Evolutionary conservation across 1,140 invertebrate species (phyloP).

Genomic region (Chironomus striatipennis): DNA sequence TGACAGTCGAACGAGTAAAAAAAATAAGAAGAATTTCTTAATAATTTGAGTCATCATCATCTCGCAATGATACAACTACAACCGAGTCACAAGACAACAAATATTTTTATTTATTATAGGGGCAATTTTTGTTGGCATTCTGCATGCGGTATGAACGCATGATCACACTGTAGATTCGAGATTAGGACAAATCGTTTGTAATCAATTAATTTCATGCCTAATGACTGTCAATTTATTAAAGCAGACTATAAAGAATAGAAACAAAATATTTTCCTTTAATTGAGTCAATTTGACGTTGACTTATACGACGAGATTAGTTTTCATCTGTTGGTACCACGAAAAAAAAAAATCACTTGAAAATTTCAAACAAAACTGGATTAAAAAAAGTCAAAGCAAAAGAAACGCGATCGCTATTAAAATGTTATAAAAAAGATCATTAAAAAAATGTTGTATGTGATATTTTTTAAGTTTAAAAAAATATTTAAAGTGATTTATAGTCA

Average conservation of each 20-base stretch:
- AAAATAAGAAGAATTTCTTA: background rate
- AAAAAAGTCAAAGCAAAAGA: no score
- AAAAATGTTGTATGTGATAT: no score
- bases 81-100: background rate
- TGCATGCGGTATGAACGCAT: background rate
- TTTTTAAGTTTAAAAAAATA: no score
- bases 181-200: conserved; percentile 10
- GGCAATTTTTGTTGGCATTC: background rate
- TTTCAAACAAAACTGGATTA: no score
- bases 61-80: no score
- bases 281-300: conserved; percentile 18
- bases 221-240: conserved; percentile 20
- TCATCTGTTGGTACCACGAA: background rate
- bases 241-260: background rate
- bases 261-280: conserved; percentile 15
- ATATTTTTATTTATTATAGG: background rate
- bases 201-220: conserved; percentile 23
- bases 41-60: background rate
- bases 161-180: background rate
- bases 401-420: no score
- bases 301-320: conserved; percentile 5
- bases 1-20: background rate
- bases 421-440: no score
- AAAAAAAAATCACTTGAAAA: no score
- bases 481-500: no score